Base-by-base conservation (phyloP, 2,888 invertebrate species). In the Podotricha telesiphe region DNA sequence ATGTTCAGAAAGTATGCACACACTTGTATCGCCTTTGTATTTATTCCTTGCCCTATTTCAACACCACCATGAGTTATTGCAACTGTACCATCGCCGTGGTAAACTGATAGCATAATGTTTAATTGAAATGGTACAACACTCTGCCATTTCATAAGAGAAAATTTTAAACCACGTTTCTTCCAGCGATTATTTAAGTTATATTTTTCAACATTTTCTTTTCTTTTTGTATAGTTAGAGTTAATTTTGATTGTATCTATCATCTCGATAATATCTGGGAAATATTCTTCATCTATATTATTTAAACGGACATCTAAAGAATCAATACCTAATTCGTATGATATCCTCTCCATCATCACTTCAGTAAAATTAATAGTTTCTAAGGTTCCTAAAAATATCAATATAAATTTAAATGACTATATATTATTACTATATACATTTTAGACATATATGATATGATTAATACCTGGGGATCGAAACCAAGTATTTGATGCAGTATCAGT, bases 21-120 rank as follows among this genome's bases (percentile, higher is more conserved):
- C 0, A 96, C 94, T 90, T 96, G 96, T 1, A 95, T 94, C 0
- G 94, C 95, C 93, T 96, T 96, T 0, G 96, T 96, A 73, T 96
- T 95, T 62, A 96, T 93, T 7, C 96, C 97, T 90, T 97, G 97
- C 0, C 96, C 96, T 82, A 95, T 94, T 88, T 96, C 96, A 65
- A 94, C 86, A 4, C 95, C 95, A 13, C 94, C 95, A 75, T 96
- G 96, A 1, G 94, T 87, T 17, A 96, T 88, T 0, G 94, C 90
- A 0, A 97, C 95, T 0, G 94, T 93, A 2, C 95, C 96, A 81
- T 96, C 95, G 0, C 93, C 89, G 47, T 94, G 94, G 79, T 94
- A 96, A n/a, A 96, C 93, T 0, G 94, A 93, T 40, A 96, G 86
- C 93, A 66, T 91, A 82, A 63, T 93, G 82, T 73, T 88, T 80